Evolutionary conservation across 2,797 vertebrate genomes (phyloP).

Genomic region (Chlorospingus semifuscus): DNA sequence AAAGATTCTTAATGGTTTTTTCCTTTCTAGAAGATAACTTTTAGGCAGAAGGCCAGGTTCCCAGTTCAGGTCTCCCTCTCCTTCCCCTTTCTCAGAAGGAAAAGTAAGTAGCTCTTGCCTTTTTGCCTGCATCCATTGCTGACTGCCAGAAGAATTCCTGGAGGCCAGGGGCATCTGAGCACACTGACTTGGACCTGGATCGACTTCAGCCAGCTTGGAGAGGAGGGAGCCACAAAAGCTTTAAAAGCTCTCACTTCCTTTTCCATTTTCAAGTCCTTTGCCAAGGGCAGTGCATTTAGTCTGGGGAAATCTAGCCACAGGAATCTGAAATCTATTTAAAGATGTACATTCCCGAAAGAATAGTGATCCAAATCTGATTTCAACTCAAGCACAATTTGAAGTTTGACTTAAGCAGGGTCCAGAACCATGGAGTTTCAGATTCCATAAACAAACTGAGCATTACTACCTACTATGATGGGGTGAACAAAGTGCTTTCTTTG

Average conservation of each 20-base stretch:
- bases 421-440: background rate
- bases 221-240: slow-evolving; percentile 3
- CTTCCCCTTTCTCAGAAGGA: background rate
- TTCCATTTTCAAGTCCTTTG: slow-evolving; percentile 22
- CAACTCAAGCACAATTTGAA: background rate
- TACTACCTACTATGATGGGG: background rate
- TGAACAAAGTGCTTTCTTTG: background rate
- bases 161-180: slow-evolving; percentile 1
- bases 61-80: background rate
- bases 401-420: background rate
- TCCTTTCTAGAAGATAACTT: background rate
- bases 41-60: background rate
- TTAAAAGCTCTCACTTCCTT: slow-evolving; percentile 30
- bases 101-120: background rate
- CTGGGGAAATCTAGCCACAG: slow-evolving; percentile 28
- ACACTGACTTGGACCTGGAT: background rate
- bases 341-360: background rate
- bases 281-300: slow-evolving; percentile 18
- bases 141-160: background rate
- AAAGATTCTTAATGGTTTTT: background rate
- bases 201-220: background rate
- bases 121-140: background rate
- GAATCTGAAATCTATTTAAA: slow-evolving; percentile 53
- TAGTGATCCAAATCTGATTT: background rate
- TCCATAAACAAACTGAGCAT: background rate